Conservation (phyloP, 1,140 invertebrate genomes). For the Bilobella aurantiaca region DNA sequence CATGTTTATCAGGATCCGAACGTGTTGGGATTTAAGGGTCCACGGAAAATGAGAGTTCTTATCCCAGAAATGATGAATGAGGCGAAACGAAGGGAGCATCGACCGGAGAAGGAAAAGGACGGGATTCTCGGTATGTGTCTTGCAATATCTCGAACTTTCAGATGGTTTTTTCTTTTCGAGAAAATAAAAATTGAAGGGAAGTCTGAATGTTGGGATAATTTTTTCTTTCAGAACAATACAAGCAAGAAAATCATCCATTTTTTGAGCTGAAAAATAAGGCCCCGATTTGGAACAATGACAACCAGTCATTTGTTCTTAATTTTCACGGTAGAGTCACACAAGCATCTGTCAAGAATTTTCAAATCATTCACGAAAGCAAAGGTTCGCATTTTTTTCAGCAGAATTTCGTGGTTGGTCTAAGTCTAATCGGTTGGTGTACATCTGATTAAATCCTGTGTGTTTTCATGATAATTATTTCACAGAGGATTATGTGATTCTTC, state of each 20-base stretch:
- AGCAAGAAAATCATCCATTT: constrained; percentile 2
- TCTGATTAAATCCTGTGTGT: neutral
- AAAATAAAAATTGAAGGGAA: neutral
- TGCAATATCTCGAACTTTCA: too few species aligned
- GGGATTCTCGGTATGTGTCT: constrained; percentile 57
- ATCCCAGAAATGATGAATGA: constrained; percentile 84
- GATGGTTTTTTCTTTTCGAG: too few species aligned
- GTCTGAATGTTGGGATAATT: neutral
- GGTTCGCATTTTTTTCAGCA: constrained; percentile 44
- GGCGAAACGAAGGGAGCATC: constrained; percentile 63
- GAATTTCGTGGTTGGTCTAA: too few species aligned
- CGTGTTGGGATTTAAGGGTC: constrained; percentile 95
- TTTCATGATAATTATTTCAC: neutral
- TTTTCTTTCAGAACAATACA: neutral
- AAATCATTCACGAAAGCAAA: constrained; percentile 95
- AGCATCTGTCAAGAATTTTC: constrained; percentile 99
- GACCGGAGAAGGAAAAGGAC: constrained; percentile 65
- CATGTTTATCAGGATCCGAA: constrained; percentile 76
- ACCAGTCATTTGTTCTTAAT: constrained; percentile 97
- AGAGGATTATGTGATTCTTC: constrained; percentile 21
- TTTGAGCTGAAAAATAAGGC: constrained; percentile 89
- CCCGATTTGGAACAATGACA: constrained; percentile 98
- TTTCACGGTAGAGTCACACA: constrained; percentile 97
- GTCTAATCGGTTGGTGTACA: too few species aligned
- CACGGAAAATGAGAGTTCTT: constrained; percentile 95